phyloP scores from a whole-genome alignment of 2,113 vertebrate genomes.

The Heterotilapia buettikoferi region DNA sequence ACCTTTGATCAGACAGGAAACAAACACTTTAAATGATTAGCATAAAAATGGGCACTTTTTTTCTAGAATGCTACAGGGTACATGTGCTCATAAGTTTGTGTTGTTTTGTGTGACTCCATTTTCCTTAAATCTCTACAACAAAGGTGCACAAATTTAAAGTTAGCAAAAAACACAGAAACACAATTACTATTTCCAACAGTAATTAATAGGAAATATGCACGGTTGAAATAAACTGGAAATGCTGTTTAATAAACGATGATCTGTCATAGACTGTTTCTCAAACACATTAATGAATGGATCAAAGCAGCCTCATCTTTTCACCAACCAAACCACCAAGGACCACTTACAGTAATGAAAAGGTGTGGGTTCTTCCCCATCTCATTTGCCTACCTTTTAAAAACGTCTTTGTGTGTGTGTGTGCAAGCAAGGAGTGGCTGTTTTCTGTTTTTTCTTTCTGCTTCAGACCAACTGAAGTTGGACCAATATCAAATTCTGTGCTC shows the following conservation, averaged over 20 bases:
- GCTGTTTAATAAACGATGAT: neutral
- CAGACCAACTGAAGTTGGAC: slow-evolving; percentile 57
- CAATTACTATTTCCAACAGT: neutral
- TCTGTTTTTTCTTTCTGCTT: slow-evolving; percentile 3
- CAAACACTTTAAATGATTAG: accelerated
- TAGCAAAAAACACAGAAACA: neutral
- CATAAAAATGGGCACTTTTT: neutral
- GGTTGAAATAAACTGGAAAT: neutral
- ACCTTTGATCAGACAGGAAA: neutral
- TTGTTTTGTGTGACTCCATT: neutral
- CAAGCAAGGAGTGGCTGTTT: slow-evolving; percentile 31
- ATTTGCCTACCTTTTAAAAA: slow-evolving; percentile 32
- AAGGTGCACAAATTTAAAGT: neutral
- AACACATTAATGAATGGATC: neutral
- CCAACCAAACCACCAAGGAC: neutral
- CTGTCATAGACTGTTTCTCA: neutral
- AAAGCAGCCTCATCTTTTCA: neutral
- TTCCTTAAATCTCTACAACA: neutral
- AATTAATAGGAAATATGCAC: neutral
- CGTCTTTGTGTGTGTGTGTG: neutral
- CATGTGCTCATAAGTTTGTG: neutral
- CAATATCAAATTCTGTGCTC: slow-evolving; percentile 42
- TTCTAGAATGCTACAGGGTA: neutral
- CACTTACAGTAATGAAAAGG: neutral
- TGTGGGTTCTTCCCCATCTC: slow-evolving; percentile 7